A percentile compares a stretch with the other conserved stretches of the same genome.
phyloP scores from a whole-genome alignment of 2,113 vertebrate genomes.

The Emydura subglobosa region DNA sequence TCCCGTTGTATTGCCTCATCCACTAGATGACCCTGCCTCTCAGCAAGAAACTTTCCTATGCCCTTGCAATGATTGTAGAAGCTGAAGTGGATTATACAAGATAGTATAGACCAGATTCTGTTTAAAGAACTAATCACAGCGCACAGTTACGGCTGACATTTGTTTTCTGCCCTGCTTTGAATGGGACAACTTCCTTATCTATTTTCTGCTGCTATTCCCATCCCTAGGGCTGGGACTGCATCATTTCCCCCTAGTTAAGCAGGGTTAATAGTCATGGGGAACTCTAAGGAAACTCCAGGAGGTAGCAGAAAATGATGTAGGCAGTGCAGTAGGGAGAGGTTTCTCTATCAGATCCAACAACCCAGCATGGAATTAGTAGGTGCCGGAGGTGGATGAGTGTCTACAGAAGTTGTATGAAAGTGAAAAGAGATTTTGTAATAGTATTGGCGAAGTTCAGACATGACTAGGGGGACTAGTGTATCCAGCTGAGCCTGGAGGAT shows the following conservation, averaged over 20 bases:
- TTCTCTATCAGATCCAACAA: background rate
- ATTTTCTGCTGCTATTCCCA: fast-evolving
- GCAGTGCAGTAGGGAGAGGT: background rate
- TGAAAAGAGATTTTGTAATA: background rate
- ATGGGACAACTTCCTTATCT: fast-evolving
- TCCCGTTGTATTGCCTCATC: fast-evolving
- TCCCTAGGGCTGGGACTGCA: background rate
- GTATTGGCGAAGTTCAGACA: conserved; percentile 57
- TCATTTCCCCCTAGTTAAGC: background rate
- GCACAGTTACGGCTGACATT: background rate
- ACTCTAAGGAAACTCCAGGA: background rate
- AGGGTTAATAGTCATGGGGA: background rate
- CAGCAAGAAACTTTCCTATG: background rate
- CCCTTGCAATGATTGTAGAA: background rate
- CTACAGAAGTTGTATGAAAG: background rate
- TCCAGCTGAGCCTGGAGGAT: conserved; percentile 33
- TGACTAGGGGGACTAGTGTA: conserved; percentile 42
- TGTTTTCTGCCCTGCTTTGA: background rate
- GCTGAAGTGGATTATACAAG: background rate
- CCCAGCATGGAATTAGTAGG: background rate
- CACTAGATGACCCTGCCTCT: background rate
- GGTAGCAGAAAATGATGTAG: background rate
- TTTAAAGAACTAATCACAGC: background rate
- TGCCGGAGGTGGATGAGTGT: background rate
- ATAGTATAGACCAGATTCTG: background rate